A percentile compares a stretch with the other conserved stretches of the same genome.
phyloP scores from a whole-genome alignment of 2,888 invertebrate genomes.

The Tetanocera ferruginea region DNA sequence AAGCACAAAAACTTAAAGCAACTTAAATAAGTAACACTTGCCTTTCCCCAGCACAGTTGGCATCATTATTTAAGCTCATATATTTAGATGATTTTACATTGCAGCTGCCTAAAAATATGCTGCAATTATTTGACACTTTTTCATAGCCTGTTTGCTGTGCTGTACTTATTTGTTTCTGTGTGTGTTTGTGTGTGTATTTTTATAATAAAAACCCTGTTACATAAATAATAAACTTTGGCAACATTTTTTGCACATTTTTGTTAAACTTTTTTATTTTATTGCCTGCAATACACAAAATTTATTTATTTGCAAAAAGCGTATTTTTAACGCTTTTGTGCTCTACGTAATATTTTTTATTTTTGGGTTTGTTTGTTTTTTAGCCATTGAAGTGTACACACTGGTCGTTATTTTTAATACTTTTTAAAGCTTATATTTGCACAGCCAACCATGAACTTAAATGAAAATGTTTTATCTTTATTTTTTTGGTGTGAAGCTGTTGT shows the following conservation, averaged over 20 bases:
- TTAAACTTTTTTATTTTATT: background rate
- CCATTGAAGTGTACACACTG: background rate
- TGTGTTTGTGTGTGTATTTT: background rate
- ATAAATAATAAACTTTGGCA: conserved; percentile 14
- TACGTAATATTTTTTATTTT: background rate
- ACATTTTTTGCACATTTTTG: background rate
- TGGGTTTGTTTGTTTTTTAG: background rate
- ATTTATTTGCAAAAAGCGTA: conserved; percentile 4
- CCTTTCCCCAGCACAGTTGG: too few species aligned
- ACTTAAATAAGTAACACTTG: too few species aligned
- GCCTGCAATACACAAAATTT: conserved; percentile 1
- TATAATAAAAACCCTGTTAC: too few species aligned
- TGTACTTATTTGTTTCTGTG: background rate
- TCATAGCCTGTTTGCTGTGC: background rate
- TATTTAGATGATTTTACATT: too few species aligned
- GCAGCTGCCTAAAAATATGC: background rate
- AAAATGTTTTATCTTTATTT: background rate
- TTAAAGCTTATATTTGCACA: background rate
- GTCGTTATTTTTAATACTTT: conserved; percentile 9
- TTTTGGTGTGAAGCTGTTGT: background rate
- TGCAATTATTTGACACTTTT: background rate
- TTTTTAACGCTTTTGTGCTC: background rate
- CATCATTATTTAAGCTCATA: too few species aligned
- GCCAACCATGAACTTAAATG: conserved; percentile 12
- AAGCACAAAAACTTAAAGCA: too few species aligned